Evolutionary conservation across 2,888 invertebrate species (phyloP), one percentile per base, ranked within the genome.

Genomic region (Clivina fossor): DNA sequence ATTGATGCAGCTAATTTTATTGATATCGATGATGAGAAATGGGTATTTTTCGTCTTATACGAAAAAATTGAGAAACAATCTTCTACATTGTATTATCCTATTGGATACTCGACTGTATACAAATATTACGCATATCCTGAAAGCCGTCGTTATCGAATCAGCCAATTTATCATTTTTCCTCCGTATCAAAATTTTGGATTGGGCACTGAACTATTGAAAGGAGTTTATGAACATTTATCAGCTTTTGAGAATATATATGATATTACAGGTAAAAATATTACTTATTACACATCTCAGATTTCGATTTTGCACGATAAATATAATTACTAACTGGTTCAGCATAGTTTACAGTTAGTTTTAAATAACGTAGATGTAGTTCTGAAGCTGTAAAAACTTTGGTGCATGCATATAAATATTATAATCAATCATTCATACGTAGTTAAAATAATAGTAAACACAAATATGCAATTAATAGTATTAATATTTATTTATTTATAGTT

Each of bases 1-100:
- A 93, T 99, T 62, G 98, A 99, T 78, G 96, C 93, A 9, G 96
- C 95, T 1, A 91, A 90, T 26, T 95, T 88, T 68, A 92, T 99
- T 63, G 96, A 97, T 73, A 80, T 86, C 2, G 90, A 92, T 71
- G 98, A 99, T 77, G 84, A 88, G 9, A 85, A 88, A 64, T 99
- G 98, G 97, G 82, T 85, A 53, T 91, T 88, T 69, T 92, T 90
- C 69, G 83, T 88, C 63, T 80, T 90, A 86, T 90, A 76, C 79
- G 83, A 76, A 62, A 20, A 54, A 56, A 38, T 55, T 11, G 18
- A 4, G 47, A 35, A 58, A 18, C 13, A 40, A 15, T 33, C 24
- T 4, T 13, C 24, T 15, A 32, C n/a, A 1, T 78, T 80, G 49
- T 89, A 88, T 67, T 88, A 88, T 13, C 83, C 91, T 30, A 86